Conservation (phyloP, 2,113 vertebrate genomes). For the Thermophis baileyi region DNA sequence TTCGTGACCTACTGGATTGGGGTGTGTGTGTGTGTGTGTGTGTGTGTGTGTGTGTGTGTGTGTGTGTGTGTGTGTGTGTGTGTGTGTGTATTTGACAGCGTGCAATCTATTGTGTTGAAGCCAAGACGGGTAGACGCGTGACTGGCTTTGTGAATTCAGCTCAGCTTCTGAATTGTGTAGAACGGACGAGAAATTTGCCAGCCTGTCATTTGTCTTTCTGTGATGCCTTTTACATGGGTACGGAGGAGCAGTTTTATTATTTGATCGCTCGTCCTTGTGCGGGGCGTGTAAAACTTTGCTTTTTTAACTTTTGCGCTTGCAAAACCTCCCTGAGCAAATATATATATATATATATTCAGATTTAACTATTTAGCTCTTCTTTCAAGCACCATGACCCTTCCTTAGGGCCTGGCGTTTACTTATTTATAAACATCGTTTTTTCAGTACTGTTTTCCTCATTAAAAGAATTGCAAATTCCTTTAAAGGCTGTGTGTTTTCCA, state of each 20-base stretch:
- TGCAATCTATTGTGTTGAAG: background rate
- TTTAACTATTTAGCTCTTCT: background rate
- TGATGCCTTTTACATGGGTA: background rate
- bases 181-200: background rate
- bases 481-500: background rate
- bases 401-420: background rate
- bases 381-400: background rate
- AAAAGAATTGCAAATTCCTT: background rate
- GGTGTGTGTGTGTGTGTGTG: too few relatives aligned
- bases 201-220: background rate
- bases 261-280: background rate
- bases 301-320: background rate
- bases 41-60: too few relatives aligned
- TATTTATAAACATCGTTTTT: background rate
- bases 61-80: too few relatives aligned
- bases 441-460: background rate
- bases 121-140: background rate
- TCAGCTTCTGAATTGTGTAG: background rate
- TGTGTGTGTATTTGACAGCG: background rate
- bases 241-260: background rate
- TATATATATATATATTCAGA: background rate
- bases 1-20: background rate
- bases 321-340: background rate
- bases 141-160: background rate
- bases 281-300: background rate